Percentiles rank a stretch among this genome's conserved stretches.
Conservation (phyloP, 2,113 vertebrate genomes). For the Ictidomys tridecemlineatus region DNA sequence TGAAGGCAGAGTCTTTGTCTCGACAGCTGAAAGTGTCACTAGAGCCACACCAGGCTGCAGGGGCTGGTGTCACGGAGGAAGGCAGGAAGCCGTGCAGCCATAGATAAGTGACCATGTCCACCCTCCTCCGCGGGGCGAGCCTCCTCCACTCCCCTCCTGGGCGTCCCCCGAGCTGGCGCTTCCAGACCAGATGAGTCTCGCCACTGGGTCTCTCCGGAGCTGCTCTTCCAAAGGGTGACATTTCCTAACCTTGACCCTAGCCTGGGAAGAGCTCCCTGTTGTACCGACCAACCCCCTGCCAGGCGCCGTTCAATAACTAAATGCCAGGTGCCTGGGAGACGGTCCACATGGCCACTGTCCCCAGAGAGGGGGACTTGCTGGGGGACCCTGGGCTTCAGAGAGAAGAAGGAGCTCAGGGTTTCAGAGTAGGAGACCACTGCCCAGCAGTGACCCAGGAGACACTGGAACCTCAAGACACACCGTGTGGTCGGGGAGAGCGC, state of each 20-base stretch:
- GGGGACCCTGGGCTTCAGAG: background rate
- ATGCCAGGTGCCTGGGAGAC: conserved; percentile 12
- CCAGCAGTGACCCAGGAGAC: background rate
- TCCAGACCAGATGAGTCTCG: background rate
- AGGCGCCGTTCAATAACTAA: conserved; percentile 29
- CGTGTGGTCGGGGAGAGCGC: background rate
- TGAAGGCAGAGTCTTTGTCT: background rate
- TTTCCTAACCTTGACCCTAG: conserved; percentile 52
- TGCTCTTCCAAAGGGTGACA: conserved; percentile 27
- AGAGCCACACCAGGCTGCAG: background rate
- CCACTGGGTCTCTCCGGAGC: background rate
- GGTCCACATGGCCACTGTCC: background rate
- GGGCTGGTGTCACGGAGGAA: background rate
- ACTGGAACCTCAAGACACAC: background rate
- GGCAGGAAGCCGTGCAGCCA: background rate
- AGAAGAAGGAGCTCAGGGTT: background rate
- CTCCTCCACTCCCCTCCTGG: background rate
- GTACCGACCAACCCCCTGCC: conserved; percentile 6
- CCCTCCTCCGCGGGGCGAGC: background rate
- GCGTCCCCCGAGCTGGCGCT: background rate
- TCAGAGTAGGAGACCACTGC: background rate
- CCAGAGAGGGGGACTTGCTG: background rate
- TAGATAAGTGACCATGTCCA: background rate
- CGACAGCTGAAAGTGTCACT: background rate
- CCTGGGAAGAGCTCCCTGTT: background rate